These are phyloP conservation scores for Leptinotarsa texana DNA, from an alignment of 1,140 invertebrate species.

Conservation along the genomic window DNA sequence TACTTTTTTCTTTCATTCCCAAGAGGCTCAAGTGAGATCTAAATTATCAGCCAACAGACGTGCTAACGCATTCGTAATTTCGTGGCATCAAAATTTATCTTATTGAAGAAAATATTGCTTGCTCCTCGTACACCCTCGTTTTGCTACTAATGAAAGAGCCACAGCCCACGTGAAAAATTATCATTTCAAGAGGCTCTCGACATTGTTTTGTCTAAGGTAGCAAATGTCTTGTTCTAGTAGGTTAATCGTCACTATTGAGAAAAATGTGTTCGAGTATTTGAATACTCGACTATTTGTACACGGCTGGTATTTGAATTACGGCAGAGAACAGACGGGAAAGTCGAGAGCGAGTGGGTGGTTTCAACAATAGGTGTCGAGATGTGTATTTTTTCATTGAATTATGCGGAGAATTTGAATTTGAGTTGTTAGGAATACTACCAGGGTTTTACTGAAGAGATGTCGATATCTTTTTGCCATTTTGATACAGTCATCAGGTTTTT, in stretches of 20 bases:
- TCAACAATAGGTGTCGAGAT: conserved; percentile 4
- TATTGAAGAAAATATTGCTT: not conserved
- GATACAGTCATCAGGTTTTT: no score
- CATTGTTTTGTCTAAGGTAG: conserved; percentile 22
- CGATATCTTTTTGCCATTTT: no score
- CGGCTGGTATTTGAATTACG: conserved; percentile 19
- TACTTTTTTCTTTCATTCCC: no score
- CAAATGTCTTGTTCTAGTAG: conserved; percentile 19
- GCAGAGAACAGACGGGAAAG: conserved; percentile 14
- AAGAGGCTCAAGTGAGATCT: no score
- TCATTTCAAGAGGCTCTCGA: conserved; percentile 15
- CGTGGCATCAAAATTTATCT: no score
- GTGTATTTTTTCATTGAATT: not conserved
- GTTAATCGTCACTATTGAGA: conserved; percentile 15
- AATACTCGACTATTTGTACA: conserved; percentile 3
- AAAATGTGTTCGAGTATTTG: conserved; percentile 12
- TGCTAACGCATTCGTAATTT: no score
- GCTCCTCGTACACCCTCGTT: not conserved
- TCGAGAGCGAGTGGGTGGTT: conserved; percentile 16
- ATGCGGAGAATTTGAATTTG: not conserved
- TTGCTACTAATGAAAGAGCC: not conserved
- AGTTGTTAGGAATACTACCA: no score
- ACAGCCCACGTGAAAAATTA: conserved; percentile 16
- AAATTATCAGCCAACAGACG: no score
- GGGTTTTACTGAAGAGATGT: no score